Base-by-base conservation (phyloP, 2,888 invertebrate genomes). In the Tenthredo amoena region DNA sequence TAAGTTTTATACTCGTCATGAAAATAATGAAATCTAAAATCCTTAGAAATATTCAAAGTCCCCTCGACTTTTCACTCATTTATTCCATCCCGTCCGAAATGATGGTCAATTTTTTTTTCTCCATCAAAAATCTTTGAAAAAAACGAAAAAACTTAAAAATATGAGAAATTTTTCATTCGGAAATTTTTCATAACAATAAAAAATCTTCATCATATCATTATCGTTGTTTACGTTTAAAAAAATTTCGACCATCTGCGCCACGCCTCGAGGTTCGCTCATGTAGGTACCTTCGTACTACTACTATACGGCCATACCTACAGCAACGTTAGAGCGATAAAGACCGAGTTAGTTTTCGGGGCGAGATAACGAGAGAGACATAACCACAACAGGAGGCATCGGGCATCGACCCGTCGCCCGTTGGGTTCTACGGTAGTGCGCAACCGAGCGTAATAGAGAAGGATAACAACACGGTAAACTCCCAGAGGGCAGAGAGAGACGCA, bases 301-400 rank as follows among this genome's bases (percentile, higher is more conserved):
- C 2, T 15, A 34, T 18, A 12, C 37, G 2, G 26, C 62, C 9
- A 0, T 18, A 62, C 26, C 62, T 12, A 62, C 26, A 12, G 62
- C 62, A 12, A 62, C 12, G 62, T 26, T 1, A 62, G 72, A 21
- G 62, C 10, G 40, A 37, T 9, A n/a, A 21, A 34, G 58, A 58
- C 7, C 1, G 15, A n/a, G 18, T 37, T 55, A 37, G 58, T n/a
- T n/a, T 6, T 58, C 9, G 7, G 62, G 4, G 5, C 58, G 79
- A 34, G 21, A 18, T 10, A 37, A 31, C 18, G 81, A 81, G 62
- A 15, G 81, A 81, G 81, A 81, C 21, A 21, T 9, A 81, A 37
- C 62, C 40, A 81, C 21, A 81, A 81, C 62, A 81, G 58, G 81
- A 79, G 79, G 55, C 79, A 79, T 79, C 79, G 79, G 58, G 79